Evolutionary conservation across 2,888 invertebrate genomes (phyloP).

Genomic region (Tipula confusa): DNA sequence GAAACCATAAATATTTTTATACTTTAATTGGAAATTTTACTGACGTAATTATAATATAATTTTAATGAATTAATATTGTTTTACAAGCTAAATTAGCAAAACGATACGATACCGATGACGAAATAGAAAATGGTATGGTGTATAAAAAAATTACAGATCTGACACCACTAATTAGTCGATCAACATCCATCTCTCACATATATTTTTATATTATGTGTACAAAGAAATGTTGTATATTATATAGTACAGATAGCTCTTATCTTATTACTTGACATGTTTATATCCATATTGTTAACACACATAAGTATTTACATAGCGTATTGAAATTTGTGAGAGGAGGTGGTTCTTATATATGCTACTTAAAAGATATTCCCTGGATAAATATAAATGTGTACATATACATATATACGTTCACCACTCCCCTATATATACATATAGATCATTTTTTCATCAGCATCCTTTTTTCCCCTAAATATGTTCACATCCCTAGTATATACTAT

Average conservation of each 20-base stretch:
- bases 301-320: too few species aligned
- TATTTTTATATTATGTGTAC: too few species aligned
- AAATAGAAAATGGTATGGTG: background rate
- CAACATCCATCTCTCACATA: background rate
- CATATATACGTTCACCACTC: background rate
- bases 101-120: background rate
- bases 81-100: background rate
- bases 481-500: background rate
- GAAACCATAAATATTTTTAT: background rate
- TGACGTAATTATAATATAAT: background rate
- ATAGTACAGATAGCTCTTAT: background rate
- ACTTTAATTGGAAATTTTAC: background rate
- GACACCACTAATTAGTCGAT: background rate
- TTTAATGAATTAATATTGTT: conserved; percentile 1
- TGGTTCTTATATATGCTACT: background rate
- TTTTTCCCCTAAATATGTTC: background rate
- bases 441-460: background rate
- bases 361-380: background rate
- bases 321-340: background rate
- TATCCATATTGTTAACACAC: background rate
- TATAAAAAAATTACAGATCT: background rate
- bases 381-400: background rate
- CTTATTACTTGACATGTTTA: background rate
- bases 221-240: too few species aligned
- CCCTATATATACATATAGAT: too few species aligned